phyloP scores from a whole-genome alignment of 2,888 invertebrate species.

The Drosophila kuntzei region DNA sequence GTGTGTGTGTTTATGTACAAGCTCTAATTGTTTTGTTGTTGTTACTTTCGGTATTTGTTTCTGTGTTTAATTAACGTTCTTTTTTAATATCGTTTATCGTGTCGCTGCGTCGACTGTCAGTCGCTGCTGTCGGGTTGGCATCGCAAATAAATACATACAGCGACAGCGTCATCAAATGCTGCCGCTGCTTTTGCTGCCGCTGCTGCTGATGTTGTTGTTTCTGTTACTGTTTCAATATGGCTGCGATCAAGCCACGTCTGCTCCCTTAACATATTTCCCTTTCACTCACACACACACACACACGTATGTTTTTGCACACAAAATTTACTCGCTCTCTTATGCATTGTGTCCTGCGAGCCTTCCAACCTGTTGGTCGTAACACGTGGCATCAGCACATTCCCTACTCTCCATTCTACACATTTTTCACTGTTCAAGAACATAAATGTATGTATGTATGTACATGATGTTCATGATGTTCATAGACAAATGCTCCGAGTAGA shows the following conservation, averaged over 20 bases:
- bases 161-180: constrained; percentile 58
- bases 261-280: constrained; percentile 12
- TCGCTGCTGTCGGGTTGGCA: constrained; percentile 60
- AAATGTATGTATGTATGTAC: neutral
- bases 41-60: constrained; percentile 42
- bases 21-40: constrained; percentile 72
- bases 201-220: constrained; percentile 17
- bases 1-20: constrained; percentile 18
- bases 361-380: constrained; percentile 50
- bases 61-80: constrained; percentile 71
- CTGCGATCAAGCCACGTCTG: constrained; percentile 70
- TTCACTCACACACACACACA: constrained; percentile 7
- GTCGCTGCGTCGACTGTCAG: constrained; percentile 41
- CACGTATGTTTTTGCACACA: neutral
- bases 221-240: constrained; percentile 59
- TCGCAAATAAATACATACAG: constrained; percentile 29
- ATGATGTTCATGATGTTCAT: neutral
- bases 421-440: constrained; percentile 5
- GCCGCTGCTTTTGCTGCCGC: constrained; percentile 7
- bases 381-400: constrained; percentile 32
- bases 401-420: neutral
- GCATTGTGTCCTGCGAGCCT: constrained; percentile 18
- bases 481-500: neutral
- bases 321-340: constrained; percentile 3
- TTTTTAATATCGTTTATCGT: constrained; percentile 65